Conservation (phyloP, 2,797 vertebrate genomes). For the Enteromius thamalakanensis region DNA sequence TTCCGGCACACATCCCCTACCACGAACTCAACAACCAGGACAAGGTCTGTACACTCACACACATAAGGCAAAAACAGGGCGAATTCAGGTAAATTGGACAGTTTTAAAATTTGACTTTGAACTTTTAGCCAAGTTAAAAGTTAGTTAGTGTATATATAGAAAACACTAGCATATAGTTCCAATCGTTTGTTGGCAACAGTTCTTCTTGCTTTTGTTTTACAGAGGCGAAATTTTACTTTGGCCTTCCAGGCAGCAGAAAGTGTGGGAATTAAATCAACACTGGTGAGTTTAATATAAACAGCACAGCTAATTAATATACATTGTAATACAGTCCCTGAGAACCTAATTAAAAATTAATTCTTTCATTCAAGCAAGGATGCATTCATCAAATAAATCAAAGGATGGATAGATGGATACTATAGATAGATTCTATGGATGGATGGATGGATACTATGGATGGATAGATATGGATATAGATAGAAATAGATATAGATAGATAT, state of each 20-base stretch:
- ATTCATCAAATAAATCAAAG: neutral
- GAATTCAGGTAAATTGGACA: neutral
- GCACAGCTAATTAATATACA: neutral
- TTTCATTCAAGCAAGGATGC: neutral
- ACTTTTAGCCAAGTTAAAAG: neutral
- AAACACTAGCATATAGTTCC: neutral
- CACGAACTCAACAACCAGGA: slow-evolving; percentile 86
- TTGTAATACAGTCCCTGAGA: neutral
- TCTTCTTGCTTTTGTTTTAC: slow-evolving; percentile 51
- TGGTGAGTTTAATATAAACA: slow-evolving; percentile 75
- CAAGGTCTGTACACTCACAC: slow-evolving; percentile 74
- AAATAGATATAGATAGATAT: too few species aligned
- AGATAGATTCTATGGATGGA: too few species aligned
- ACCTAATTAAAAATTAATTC: neutral
- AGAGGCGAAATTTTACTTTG: slow-evolving; percentile 88
- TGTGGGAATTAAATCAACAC: slow-evolving; percentile 87
- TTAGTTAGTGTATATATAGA: neutral
- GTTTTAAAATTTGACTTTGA: neutral
- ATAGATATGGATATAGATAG: too few species aligned
- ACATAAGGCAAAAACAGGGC: neutral
- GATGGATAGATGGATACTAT: too few species aligned
- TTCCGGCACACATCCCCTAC: slow-evolving; percentile 88
- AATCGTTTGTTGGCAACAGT: neutral
- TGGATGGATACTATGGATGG: too few species aligned
- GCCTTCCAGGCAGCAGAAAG: slow-evolving; percentile 90